Percentiles rank a stretch among this genome's conserved stretches.
Conservation (phyloP, 2,888 invertebrate genomes). For the Scaptomyza tumidula region DNA sequence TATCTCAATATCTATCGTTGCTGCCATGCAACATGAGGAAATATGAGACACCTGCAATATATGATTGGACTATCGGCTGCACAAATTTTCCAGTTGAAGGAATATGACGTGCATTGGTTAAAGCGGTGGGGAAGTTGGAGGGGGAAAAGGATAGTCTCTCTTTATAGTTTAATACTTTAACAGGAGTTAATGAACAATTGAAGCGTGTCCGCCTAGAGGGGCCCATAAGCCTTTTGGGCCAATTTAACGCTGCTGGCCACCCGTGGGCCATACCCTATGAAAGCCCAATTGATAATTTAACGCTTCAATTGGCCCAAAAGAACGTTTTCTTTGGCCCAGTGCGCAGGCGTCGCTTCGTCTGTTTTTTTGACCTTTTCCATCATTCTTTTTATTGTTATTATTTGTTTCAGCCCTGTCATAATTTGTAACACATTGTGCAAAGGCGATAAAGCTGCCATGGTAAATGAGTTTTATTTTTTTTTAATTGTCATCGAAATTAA, state of each 20-base stretch:
- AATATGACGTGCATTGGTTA: slow-evolving; percentile 2
- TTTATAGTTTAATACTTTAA: slow-evolving; percentile 18
- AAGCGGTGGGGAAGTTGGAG: no score
- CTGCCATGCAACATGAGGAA: slow-evolving; percentile 47
- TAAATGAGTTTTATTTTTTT: slow-evolving; percentile 37
- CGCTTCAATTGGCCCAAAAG: slow-evolving; percentile 72
- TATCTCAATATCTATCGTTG: slow-evolving; percentile 45
- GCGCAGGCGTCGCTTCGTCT: slow-evolving; percentile 41
- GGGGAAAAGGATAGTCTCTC: no score
- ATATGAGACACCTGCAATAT: slow-evolving; percentile 73
- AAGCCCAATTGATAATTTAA: slow-evolving; percentile 80
- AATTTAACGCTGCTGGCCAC: slow-evolving; percentile 74
- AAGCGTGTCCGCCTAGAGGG: slow-evolving; percentile 68
- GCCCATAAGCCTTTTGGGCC: slow-evolving; percentile 66
- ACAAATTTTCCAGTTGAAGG: slow-evolving; percentile 77
- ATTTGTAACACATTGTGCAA: slow-evolving; percentile 59
- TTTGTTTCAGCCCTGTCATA: slow-evolving; percentile 66
- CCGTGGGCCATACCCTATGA: slow-evolving; percentile 43
- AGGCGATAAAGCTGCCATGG: slow-evolving; percentile 35
- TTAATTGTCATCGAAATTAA: slow-evolving; percentile 75
- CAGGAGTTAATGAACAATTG: slow-evolving; percentile 63
- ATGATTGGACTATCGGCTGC: slow-evolving; percentile 53
- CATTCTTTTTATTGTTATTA: background rate
- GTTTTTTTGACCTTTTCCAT: slow-evolving; percentile 16
- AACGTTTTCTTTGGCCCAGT: slow-evolving; percentile 44